A percentile compares a stretch with the other conserved stretches of the same genome.
Conservation (phyloP, 1,140 invertebrate genomes). For the Drosophila ohnishii region DNA sequence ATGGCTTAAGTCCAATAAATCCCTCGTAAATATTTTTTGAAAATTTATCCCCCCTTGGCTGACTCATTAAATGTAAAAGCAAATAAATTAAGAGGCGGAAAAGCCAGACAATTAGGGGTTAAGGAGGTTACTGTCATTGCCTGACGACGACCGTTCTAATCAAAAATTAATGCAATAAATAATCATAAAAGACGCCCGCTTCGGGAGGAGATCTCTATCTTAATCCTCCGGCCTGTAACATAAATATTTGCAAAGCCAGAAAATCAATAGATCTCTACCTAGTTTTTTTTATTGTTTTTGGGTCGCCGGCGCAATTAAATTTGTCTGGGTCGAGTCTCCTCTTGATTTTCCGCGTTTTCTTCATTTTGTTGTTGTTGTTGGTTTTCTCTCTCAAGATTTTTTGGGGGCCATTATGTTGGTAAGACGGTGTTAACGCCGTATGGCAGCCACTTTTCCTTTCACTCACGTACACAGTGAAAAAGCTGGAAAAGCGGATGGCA, state of each 20-base stretch:
- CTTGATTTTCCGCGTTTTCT: conserved; percentile 9
- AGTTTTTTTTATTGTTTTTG: conserved; percentile 13
- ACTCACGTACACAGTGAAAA: conserved; percentile 20
- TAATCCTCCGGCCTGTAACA: conserved; percentile 5
- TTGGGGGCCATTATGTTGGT: conserved; percentile 12
- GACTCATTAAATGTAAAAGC: conserved; percentile 29
- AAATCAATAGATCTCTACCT: conserved; percentile 30
- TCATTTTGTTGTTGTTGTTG: conserved; percentile 1
- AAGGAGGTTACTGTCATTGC: conserved; percentile 14
- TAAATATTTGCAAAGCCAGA: conserved; percentile 18
- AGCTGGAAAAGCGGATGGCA: neutral
- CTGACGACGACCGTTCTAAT: conserved; percentile 57
- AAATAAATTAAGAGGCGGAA: conserved; percentile 45
- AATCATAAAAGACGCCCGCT: conserved; percentile 63
- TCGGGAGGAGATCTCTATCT: conserved; percentile 1
- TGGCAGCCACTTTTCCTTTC: conserved; percentile 51
- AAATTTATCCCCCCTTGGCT: conserved; percentile 4
- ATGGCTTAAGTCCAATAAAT: neutral
- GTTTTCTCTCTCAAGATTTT: neutral
- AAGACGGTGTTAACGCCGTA: conserved; percentile 21
- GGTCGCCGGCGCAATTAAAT: conserved; percentile 53
- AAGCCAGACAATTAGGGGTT: neutral
- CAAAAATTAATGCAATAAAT: conserved; percentile 72
- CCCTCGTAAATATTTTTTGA: neutral
- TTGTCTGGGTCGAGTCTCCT: conserved; percentile 31